Base-by-base conservation (phyloP, 2,888 invertebrate genomes). In the Tetanocera ferruginea region DNA sequence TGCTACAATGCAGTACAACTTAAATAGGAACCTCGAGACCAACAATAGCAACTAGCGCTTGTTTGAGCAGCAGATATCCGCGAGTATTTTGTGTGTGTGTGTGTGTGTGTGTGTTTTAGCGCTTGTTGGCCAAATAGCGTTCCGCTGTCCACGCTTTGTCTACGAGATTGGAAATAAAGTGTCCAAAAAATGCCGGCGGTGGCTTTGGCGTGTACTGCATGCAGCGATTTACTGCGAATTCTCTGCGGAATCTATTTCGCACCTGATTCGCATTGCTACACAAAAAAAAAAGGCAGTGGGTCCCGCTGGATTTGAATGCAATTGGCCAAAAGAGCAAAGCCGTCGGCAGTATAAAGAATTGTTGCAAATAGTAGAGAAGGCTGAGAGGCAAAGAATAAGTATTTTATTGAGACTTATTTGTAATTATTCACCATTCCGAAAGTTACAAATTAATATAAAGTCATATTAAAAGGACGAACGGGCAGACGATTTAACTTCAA, bases 201-300 rank as follows among this genome's bases (percentile, higher is more conserved):
- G 17, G 51, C 72, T 14, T 11, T 17, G 66, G 19, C 23, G n/a
- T 14, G 9, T 55, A 8, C 9, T 57, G 19, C 57, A 11, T 43
- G 43, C 43, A 43, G 43, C 43, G 43, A 25, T 31, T 17, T 28
- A 25, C 37, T 34, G 23, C 72, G 66, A 73, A 76, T 73, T 78
- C 81, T 77, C 82, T 72, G 69, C 77, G 82, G 81, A 81, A 80
- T 82, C 80, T 79, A 81, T 80, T 82, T 82, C 82, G 82, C 82
- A 82, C 82, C 82, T 82, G 82, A 82, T 79, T 79, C 77, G 76
- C 9, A 51, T 28, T 51, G 52, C 49, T 2, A 43, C 11, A 11
- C 11, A 37, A 37, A 37, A 37, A n/a, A 43, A 64, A 34, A 6
- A 6, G 4, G 37, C 25, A 51, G 5, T 11, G 8, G 19, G 64